Base-by-base conservation (phyloP, 2,888 invertebrate genomes). In the Parascotia fuliginaria region DNA sequence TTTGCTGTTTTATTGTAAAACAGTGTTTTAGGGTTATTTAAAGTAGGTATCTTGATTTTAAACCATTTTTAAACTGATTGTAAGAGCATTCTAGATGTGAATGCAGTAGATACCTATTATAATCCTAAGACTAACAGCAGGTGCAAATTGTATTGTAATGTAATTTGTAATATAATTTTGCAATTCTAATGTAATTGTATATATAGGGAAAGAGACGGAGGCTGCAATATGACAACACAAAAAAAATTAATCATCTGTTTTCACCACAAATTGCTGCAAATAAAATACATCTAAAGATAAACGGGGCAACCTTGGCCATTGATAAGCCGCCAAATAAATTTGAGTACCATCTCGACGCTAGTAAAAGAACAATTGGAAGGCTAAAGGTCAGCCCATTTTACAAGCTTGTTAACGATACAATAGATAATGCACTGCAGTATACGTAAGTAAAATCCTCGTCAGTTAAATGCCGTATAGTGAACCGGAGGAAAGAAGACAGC, bases 381-480 rank as follows among this genome's bases (percentile, higher is more conserved):
- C 24, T 9, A 24, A 24, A 7, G 5, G 7, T 9, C 5, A 5
- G 5, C 2, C 5, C 19, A 5, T 19, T 6, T 24, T 7, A 6
- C 24, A 6, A 7, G 7, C 24, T 7, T 7, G 24, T 4, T 24
- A 24, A 24, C 11, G 11, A 28, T n/a, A 11, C 5, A 28, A 11
- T 11, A 28, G 28, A 27, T 27, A 9, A 27, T 9, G 7, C 6
- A 31, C 6, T 31, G 31, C 31, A 24, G 33, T 24, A 3, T 24
- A n/a, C 15, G 24, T 6, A 31, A 15, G 19, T 22, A 15, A 14
- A 15, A 11, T n/a, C 9, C n/a, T 14, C 32, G 24, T n/a, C 27
- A 59, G 65, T 55, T 58, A 52, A 61, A 56, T 60, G 62, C 62
- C 65, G 60, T 63, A 60, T 68, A 64, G 67, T 61, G 47, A 46